These are phyloP conservation scores for Megaustenia siamemsis DNA, from an alignment of 2,888 invertebrate genomes.

Conservation along the genomic window DNA sequence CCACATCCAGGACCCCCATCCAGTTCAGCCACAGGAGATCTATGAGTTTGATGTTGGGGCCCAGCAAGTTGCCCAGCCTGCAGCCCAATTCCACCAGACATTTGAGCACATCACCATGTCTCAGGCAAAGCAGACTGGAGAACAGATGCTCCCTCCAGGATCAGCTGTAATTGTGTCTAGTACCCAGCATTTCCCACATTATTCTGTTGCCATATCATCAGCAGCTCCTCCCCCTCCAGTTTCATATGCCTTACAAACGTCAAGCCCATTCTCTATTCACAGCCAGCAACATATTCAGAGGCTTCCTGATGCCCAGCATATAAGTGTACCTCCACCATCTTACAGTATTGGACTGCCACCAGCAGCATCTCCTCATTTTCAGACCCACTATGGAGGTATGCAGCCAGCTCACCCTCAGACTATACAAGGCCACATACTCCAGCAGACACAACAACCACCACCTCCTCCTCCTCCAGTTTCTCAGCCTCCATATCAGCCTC, in stretches of 20 bases:
- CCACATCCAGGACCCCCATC: slow-evolving; percentile 22
- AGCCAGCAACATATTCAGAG: slow-evolving; percentile 34
- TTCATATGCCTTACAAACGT: slow-evolving; percentile 30
- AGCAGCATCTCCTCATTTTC: slow-evolving; percentile 38
- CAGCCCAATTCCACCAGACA: slow-evolving; percentile 54
- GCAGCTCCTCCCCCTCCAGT: slow-evolving; percentile 40
- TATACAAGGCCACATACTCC: slow-evolving; percentile 33
- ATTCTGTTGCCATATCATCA: slow-evolving; percentile 47
- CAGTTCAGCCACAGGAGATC: slow-evolving; percentile 39
- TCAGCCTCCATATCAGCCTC: slow-evolving; percentile 48
- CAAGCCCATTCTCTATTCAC: slow-evolving; percentile 39
- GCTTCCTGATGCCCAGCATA: slow-evolving; percentile 14
- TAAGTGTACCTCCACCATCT: slow-evolving; percentile 43
- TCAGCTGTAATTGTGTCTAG: slow-evolving; percentile 50
- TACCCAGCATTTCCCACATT: slow-evolving; percentile 49
- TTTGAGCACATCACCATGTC: slow-evolving; percentile 54
- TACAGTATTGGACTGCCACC: slow-evolving; percentile 37
- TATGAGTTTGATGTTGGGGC: slow-evolving; percentile 43
- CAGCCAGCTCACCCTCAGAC: slow-evolving; percentile 46
- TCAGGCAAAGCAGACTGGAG: slow-evolving; percentile 35
- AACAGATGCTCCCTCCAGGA: slow-evolving; percentile 43
- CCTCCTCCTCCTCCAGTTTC: slow-evolving; percentile 47
- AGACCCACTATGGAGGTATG: slow-evolving; percentile 46
- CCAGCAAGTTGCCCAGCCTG: slow-evolving; percentile 51
- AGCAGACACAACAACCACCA: slow-evolving; percentile 47